These are phyloP conservation scores for Trypoxylus dichotomus DNA, from an alignment of 1,140 invertebrate genomes.

Conservation along the genomic window DNA sequence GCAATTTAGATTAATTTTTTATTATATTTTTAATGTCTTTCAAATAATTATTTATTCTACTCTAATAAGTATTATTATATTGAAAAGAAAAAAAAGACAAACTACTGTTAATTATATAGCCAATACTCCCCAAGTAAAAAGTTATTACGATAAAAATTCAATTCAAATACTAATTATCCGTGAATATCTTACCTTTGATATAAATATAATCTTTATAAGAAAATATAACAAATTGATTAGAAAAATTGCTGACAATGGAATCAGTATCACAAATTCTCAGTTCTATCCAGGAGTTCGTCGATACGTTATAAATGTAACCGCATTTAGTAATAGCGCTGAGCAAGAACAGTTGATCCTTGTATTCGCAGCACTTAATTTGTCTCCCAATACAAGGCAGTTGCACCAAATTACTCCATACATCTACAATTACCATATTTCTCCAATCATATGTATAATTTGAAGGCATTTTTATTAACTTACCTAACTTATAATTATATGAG, in stretches of 20 bases:
- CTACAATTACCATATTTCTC: conserved; percentile 16
- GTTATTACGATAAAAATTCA: no score
- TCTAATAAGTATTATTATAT: no score
- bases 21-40: no score
- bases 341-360: background rate
- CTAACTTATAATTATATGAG: conserved; percentile 40
- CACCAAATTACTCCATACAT: conserved; percentile 40
- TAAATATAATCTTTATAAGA: background rate
- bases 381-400: conserved; percentile 37
- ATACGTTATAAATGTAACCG: background rate
- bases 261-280: background rate
- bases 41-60: no score
- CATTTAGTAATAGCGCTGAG: background rate
- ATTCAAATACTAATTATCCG: background rate
- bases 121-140: no score
- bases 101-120: no score
- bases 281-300: background rate
- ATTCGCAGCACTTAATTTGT: conserved; percentile 44
- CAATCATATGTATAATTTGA: background rate
- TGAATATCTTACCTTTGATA: background rate
- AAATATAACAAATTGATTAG: background rate
- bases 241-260: background rate
- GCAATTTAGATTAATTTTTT: no score
- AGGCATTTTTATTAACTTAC: background rate
- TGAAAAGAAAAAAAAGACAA: no score